Evolutionary conservation across 2,888 invertebrate species (phyloP).

Genomic region (Drosophila cyrtoloma): DNA sequence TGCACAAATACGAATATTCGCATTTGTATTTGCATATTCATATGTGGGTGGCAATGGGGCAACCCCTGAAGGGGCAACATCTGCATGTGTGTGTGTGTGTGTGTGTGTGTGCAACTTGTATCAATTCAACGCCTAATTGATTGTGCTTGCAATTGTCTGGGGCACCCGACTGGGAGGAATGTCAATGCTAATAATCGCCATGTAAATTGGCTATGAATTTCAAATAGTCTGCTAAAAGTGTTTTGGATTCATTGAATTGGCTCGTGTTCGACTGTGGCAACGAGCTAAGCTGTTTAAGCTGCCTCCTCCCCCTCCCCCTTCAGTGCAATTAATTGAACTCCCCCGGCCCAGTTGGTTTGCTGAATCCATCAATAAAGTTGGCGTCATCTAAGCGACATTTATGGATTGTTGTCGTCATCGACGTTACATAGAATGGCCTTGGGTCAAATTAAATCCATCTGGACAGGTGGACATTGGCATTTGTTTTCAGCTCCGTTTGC

Average conservation of each 20-base stretch:
- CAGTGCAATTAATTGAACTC: constrained; percentile 19
- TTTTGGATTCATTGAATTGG: constrained; percentile 32
- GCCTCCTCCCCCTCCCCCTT: background rate
- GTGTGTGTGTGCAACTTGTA: constrained; percentile 38
- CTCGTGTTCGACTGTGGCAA: constrained; percentile 33
- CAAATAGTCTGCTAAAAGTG: constrained; percentile 56
- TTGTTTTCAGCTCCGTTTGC: constrained; percentile 21
- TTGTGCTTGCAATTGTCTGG: constrained; percentile 77
- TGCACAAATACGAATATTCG: constrained; percentile 12
- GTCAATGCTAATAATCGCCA: constrained; percentile 80
- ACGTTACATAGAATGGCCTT: constrained; percentile 24
- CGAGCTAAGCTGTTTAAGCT: constrained; percentile 47
- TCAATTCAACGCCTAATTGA: constrained; percentile 74
- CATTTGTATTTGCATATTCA: constrained; percentile 49
- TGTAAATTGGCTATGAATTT: constrained; percentile 77
- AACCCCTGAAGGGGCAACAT: constrained; percentile 15
- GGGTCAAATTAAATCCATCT: constrained; percentile 20
- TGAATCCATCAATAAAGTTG: constrained; percentile 80
- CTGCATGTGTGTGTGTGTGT: constrained; percentile 6
- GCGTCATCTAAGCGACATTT: constrained; percentile 75
- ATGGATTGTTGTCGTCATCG: constrained; percentile 59
- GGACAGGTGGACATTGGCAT: constrained; percentile 14
- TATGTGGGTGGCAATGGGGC: constrained; percentile 38
- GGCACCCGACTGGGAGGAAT: constrained; percentile 62
- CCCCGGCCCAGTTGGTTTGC: constrained; percentile 25